Conservation (phyloP, 2,113 vertebrate genomes). For the Petromus typicus region DNA sequence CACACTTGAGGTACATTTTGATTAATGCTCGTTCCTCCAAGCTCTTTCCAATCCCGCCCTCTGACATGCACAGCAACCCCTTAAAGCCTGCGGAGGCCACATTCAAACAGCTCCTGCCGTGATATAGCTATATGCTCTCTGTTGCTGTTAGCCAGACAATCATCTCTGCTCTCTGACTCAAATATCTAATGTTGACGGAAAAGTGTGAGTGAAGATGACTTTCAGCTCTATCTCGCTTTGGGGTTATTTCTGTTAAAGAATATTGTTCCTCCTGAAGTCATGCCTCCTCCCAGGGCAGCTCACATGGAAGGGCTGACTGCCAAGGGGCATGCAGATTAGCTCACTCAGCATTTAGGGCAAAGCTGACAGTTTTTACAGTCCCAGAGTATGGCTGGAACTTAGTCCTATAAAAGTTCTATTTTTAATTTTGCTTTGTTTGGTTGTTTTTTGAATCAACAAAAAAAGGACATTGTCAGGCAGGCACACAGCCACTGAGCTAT, state of each 20-base stretch:
- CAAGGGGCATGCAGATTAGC: neutral
- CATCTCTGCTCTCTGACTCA: neutral
- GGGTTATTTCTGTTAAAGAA: neutral
- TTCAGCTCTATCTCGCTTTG: neutral
- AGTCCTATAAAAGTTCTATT: too few relatives aligned
- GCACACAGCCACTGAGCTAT: too few relatives aligned
- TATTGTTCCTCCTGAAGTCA: neutral
- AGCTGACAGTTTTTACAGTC: neutral
- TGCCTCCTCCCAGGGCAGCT: neutral
- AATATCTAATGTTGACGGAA: neutral
- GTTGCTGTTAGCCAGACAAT: neutral
- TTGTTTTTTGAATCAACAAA: too few relatives aligned
- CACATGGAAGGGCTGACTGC: neutral
- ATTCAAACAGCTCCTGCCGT: neutral
- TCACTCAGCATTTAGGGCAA: neutral
- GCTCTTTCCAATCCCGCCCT: neutral
- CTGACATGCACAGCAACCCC: neutral
- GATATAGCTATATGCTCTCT: neutral
- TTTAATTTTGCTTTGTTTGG: too few relatives aligned
- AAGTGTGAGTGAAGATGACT: neutral
- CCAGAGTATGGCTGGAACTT: neutral
- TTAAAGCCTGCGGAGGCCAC: neutral
- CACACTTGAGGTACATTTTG: neutral
- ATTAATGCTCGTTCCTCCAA: neutral
- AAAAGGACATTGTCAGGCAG: too few relatives aligned